Conservation (phyloP, 64 coral and sea anemone species). For the Acropora tenuis region DNA sequence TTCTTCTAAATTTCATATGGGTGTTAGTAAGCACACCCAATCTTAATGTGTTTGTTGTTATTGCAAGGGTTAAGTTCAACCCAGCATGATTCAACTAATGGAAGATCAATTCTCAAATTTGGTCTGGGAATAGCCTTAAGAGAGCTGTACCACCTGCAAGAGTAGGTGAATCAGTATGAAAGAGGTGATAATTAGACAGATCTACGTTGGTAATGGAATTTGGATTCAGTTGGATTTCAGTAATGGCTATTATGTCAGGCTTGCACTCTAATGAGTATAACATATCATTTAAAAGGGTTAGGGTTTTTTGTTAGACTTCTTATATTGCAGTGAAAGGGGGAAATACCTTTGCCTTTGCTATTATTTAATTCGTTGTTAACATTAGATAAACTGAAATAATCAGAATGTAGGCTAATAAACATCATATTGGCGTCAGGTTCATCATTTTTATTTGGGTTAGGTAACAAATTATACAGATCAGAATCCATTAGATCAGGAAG, state of each 20-base stretch:
- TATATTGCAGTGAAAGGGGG: conserved; percentile 38
- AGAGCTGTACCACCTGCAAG: conserved; percentile 41
- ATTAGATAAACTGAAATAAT: conserved; percentile 3
- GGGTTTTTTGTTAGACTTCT: conserved; percentile 34
- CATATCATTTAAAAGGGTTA: conserved; percentile 16
- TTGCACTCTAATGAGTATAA: conserved; percentile 1
- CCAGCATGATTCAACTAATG: not conserved
- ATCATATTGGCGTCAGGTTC: not conserved
- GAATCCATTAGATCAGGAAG: not conserved
- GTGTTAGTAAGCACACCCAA: not conserved
- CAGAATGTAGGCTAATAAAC: conserved; percentile 6
- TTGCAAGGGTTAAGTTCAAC: not conserved
- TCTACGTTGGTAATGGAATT: conserved; percentile 37
- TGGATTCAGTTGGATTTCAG: conserved; percentile 26
- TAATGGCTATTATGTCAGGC: conserved; percentile 37
- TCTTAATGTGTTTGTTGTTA: not conserved
- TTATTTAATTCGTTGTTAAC: not conserved
- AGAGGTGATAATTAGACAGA: conserved; percentile 37
- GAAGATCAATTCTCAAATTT: not conserved
- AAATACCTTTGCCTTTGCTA: conserved; percentile 4
- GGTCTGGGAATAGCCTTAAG: conserved; percentile 32
- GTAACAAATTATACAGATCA: not conserved
- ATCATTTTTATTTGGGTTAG: not conserved
- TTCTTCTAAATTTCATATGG: not conserved
- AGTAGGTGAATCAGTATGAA: conserved; percentile 47